phyloP scores from a whole-genome alignment of 2,113 vertebrate genomes.

The Mungos mungo region DNA sequence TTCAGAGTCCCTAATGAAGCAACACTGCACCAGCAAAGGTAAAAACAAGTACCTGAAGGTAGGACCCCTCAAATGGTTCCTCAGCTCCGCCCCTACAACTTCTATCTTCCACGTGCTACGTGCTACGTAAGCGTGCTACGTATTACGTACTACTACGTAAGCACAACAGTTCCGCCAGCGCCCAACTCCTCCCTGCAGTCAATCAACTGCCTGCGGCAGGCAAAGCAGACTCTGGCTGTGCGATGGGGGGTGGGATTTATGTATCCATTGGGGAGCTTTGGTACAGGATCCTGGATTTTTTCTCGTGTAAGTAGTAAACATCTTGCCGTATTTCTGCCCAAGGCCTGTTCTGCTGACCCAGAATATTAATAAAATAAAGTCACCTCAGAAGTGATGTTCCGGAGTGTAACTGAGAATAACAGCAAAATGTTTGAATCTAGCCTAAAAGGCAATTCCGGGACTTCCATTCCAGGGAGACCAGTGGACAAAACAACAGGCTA shows the following conservation, averaged over 20 bases:
- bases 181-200: neutral
- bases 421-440: neutral
- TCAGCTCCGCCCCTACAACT: neutral
- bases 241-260: neutral
- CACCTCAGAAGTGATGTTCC: neutral
- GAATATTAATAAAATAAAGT: slow-evolving; percentile 48
- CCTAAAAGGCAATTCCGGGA: neutral
- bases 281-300: neutral
- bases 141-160: neutral
- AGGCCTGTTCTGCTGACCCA: neutral
- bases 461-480: neutral
- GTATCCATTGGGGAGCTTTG: neutral
- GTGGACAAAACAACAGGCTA: neutral
- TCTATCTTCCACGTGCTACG: neutral
- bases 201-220: too few relatives aligned
- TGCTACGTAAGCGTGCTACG: neutral
- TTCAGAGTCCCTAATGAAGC: neutral
- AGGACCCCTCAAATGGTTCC: neutral
- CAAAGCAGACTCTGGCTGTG: too few relatives aligned
- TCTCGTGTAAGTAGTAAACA: neutral
- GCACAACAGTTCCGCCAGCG: too few relatives aligned
- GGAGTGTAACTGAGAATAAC: neutral
- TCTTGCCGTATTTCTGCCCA: neutral
- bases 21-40: neutral
- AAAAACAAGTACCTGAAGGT: neutral